phyloP scores from a whole-genome alignment of 1,140 invertebrate species.

The Drosophila arawakana region DNA sequence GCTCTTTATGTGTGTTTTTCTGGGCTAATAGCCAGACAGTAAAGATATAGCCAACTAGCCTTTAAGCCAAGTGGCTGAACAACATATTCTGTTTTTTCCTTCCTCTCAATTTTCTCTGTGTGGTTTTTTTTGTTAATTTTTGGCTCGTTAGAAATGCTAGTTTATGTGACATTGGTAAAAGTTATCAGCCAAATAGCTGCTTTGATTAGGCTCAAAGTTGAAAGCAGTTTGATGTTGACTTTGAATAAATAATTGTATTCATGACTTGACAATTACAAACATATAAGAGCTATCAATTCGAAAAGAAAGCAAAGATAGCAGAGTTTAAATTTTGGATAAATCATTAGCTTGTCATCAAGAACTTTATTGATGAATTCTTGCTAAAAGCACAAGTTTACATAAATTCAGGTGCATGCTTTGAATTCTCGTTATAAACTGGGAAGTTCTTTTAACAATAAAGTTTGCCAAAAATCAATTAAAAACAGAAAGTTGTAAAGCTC shows the following conservation, averaged over 20 bases:
- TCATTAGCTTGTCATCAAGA: too few relatives aligned
- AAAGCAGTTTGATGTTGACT: constrained; percentile 3
- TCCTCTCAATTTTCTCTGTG: neutral
- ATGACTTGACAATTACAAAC: too few relatives aligned
- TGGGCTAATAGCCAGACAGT: constrained; percentile 68
- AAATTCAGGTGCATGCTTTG: too few relatives aligned
- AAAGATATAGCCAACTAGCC: neutral
- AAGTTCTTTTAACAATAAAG: too few relatives aligned
- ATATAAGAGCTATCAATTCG: neutral
- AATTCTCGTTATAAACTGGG: too few relatives aligned
- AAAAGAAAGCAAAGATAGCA: neutral
- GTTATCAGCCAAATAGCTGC: constrained; percentile 40
- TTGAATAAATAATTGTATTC: neutral
- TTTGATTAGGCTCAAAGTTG: constrained; percentile 26
- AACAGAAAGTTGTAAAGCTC: too few relatives aligned
- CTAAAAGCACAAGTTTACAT: too few relatives aligned
- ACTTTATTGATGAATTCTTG: too few relatives aligned
- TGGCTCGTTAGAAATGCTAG: constrained; percentile 68
- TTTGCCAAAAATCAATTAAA: too few relatives aligned
- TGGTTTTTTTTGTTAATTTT: constrained; percentile 41
- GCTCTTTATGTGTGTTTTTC: constrained; percentile 69
- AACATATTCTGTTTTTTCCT: constrained; percentile 32
- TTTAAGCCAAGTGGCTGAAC: constrained; percentile 47
- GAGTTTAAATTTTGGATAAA: too few relatives aligned
- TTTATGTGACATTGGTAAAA: constrained; percentile 43